Percentiles rank a stretch among this genome's conserved stretches.
These are phyloP conservation scores for Hydrolagus affinis DNA, from an alignment of 2,113 vertebrate species.

Conservation along the genomic window DNA sequence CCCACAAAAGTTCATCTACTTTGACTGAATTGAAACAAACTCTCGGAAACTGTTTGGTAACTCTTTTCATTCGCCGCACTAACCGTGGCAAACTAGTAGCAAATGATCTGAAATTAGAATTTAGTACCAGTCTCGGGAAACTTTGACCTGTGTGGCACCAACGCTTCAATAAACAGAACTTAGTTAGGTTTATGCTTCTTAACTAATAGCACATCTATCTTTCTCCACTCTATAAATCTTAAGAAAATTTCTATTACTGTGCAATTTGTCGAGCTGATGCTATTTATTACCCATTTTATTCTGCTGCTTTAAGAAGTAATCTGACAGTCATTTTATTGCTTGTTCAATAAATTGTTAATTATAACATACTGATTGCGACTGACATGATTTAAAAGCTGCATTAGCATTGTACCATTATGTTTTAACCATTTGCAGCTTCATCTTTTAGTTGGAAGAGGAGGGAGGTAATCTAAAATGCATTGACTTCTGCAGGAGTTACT, in stretches of 20 bases:
- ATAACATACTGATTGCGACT: constrained; percentile 80
- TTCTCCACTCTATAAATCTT: constrained; percentile 75
- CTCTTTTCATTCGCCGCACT: neutral
- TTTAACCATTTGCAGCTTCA: constrained; percentile 41
- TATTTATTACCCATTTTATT: constrained; percentile 83
- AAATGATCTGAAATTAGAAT: constrained; percentile 29
- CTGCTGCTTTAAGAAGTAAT: constrained; percentile 80
- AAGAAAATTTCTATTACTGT: constrained; percentile 81
- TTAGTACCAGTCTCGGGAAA: constrained; percentile 19
- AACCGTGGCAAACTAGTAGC: constrained; percentile 19
- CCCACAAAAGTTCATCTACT: neutral
- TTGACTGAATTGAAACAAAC: neutral
- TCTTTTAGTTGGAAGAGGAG: neutral
- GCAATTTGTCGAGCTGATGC: constrained; percentile 81
- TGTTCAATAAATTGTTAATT: constrained; percentile 87
- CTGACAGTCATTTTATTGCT: constrained; percentile 82
- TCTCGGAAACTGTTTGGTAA: neutral
- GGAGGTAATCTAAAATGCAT: neutral
- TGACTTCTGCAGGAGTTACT: neutral
- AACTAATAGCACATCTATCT: constrained; percentile 78
- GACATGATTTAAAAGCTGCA: constrained; percentile 81
- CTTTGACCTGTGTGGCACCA: constrained; percentile 26
- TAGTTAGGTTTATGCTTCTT: constrained; percentile 45
- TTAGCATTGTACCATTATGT: constrained; percentile 78
- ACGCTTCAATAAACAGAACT: constrained; percentile 32